Evolutionary conservation across 1,140 invertebrate genomes (phyloP).

Genomic region (Micrasema minimum): DNA sequence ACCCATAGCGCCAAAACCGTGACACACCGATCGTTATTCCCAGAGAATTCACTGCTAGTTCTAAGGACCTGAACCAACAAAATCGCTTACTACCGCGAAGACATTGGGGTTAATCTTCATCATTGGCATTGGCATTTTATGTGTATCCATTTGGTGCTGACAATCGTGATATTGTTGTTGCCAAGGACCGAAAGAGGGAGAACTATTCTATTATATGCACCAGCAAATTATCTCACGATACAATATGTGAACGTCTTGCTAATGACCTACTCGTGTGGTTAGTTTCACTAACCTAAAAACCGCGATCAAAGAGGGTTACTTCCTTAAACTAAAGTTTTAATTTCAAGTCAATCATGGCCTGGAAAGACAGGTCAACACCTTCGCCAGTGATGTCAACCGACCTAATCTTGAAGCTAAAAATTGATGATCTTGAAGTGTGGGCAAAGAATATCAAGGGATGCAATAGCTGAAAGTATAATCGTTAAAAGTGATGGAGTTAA

Average conservation of each 20-base stretch:
- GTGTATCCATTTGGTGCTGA: constrained; percentile 78
- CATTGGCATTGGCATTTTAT: constrained; percentile 88
- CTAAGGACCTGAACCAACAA: constrained; percentile 80
- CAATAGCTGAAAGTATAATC: constrained; percentile 58
- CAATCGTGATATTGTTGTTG: constrained; percentile 67
- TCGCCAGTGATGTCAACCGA: too few species aligned
- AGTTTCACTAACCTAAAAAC: constrained; percentile 49
- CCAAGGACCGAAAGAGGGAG: constrained; percentile 75
- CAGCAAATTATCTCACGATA: constrained; percentile 78
- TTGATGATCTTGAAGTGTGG: constrained; percentile 55
- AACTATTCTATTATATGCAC: constrained; percentile 84
- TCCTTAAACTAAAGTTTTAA: constrained; percentile 54
- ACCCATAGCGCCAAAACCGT: too few species aligned
- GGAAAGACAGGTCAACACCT: constrained; percentile 47
- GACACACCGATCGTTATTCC: constrained; percentile 71
- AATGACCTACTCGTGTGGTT: constrained; percentile 53
- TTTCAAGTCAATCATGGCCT: constrained; percentile 56
- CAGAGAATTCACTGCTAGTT: constrained; percentile 77
- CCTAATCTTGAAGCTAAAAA: too few species aligned
- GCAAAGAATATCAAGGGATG: constrained; percentile 58
- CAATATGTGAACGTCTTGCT: constrained; percentile 74
- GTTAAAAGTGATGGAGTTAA: constrained; percentile 54
- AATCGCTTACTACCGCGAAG: constrained; percentile 79
- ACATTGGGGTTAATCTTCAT: constrained; percentile 78
- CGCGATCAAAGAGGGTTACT: constrained; percentile 56